Evolutionary conservation across 2,113 vertebrate genomes (phyloP), one percentile per base, ranked within the genome.

Genomic region (Acinonyx jubatus): DNA sequence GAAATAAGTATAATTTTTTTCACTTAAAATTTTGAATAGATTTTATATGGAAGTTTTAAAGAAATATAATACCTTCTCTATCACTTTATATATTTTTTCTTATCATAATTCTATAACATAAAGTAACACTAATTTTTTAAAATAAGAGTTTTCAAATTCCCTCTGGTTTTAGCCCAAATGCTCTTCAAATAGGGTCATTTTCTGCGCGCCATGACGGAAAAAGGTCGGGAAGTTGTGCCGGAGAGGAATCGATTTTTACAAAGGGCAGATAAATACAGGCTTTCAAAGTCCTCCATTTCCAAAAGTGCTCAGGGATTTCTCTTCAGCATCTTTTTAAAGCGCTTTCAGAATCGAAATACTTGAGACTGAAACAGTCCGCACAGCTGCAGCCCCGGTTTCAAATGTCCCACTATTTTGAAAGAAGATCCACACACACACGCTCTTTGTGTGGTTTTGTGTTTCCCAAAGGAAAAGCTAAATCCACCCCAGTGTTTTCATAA

Each of bases 361-460:
- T 38, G 86, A 82, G 92, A 80, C 6, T 88, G 83, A 91, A 95
- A 65, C 81, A n/a, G 50, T 52, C 21, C 16, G 71, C 16, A 85
- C 73, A 97, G 81, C 41, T 95, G 92, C 90, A 89, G 88, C 81
- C 15, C 65, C 0, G 5, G 27, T 88, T 91, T 97, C 76, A 79
- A 95, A 91, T 36, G 88, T 78, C 80, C 88, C 48, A 76, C 73
- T 82, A 84, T 18, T 31, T 61, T 41, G 41, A 94, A 97, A 69
- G 91, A 85, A 93, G 93, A 89, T 38, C 48, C 7, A 16, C 57
- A 97, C 96, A 89, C 71, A 90, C 2, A 73, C 57, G 57, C 78
- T 86, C 97, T 97, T 97, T 97, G 96, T 95, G 85, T 19, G 48
- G 69, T 36, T 84, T 94, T 96, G 93, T 96, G 68, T 96, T 96